Base-by-base conservation (phyloP, 2,888 invertebrate species). In the Gymnosoma rotundatum region DNA sequence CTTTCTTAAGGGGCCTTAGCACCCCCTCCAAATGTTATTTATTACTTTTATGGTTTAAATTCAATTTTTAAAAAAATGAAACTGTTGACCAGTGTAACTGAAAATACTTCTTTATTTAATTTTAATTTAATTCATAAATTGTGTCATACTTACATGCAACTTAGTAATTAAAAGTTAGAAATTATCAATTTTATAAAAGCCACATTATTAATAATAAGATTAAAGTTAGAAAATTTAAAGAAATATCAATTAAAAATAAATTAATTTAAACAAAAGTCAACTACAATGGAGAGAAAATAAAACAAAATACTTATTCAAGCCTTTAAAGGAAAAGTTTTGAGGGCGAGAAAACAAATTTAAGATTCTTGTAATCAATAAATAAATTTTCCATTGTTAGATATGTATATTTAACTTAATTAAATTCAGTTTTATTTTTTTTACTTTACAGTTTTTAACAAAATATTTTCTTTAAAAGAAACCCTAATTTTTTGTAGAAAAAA, bases 391-490 rank as follows among this genome's bases (percentile, higher is more conserved):
- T 69, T 75, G 58, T 69, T 69, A 61, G 48, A 74, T 52, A 50
- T 25, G n/a, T n/a, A 67, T 60, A 56, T 45, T 45, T 63, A 54
- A 72, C 18, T n/a, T 42, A 61, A 69, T 21, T 16, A 60, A 36
- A 36, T 32, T 58, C 25, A 25, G 4, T 25, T 25, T 25, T 25
- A 25, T 42, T 54, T 54, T 20, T 60, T 16, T 3, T 21, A n/a
- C 52, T 60, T 50, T 48, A n/a, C 42, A 20, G 7, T 25, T 56
- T 58, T 56, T 16, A 75, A 25, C 45, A 74, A 70, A 78, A 75
- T 63, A 74, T 67, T 81, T 84, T 84, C 83, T 84, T 84, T 81
- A 84, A 84, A 84, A 84, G 84, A 81, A 84, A 73, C 20, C 20
- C 18, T 48, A 32, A 67, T 25, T 72, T 79, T 79, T 67, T 67